phyloP scores from a whole-genome alignment of 2,113 vertebrate species.

The Pseudorhombus dupliciocellatus region DNA sequence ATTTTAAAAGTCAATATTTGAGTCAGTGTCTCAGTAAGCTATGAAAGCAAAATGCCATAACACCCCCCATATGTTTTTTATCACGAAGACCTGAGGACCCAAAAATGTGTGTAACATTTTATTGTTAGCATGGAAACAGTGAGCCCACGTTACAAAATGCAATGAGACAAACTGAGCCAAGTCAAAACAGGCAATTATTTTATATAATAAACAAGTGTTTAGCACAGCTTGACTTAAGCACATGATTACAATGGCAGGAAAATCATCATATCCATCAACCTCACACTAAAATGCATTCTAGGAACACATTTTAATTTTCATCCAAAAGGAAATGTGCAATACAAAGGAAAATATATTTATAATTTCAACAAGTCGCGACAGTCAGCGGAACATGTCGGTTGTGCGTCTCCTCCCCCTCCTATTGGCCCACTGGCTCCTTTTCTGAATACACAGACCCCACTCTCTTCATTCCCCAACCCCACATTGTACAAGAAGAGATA shows the following conservation, averaged over 20 bases:
- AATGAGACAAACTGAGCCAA: neutral
- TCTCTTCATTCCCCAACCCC: constrained; percentile 86
- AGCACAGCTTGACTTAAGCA: neutral
- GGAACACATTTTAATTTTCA: neutral
- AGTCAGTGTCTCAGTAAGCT: neutral
- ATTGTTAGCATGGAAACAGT: neutral
- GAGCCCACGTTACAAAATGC: neutral
- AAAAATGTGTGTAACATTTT: neutral
- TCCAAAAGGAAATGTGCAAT: neutral
- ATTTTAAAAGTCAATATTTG: too few relatives aligned
- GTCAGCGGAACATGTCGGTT: constrained; percentile 79
- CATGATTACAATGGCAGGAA: too few relatives aligned
- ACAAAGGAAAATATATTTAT: neutral
- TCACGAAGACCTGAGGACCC: neutral
- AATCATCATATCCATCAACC: neutral
- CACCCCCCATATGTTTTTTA: neutral
- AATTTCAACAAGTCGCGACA: neutral
- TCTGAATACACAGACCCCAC: constrained; percentile 86
- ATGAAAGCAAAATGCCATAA: neutral
- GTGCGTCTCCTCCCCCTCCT: constrained; percentile 85
- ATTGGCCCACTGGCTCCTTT: constrained; percentile 78
- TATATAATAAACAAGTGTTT: neutral
- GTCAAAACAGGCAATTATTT: neutral
- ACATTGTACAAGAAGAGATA: constrained; percentile 84
- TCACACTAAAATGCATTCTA: constrained; percentile 1